Evolutionary conservation across 2,797 vertebrate species (phyloP).

Genomic region (Acipenser ruthenus): DNA sequence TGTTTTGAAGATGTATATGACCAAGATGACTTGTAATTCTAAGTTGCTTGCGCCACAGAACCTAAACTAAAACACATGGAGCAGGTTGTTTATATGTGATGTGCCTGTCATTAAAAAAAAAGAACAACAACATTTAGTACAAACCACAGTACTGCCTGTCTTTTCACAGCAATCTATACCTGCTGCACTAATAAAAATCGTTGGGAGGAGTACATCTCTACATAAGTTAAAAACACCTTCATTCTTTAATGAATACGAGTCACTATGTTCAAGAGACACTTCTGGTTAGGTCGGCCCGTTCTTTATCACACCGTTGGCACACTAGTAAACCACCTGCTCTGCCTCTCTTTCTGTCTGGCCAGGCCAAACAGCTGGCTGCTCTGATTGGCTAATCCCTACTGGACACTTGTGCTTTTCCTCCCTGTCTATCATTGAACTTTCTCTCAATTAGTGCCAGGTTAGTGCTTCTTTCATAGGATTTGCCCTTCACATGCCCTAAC

Average conservation of each 20-base stretch:
- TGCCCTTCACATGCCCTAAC: slow-evolving; percentile 51
- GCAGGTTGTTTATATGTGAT: too few relatives aligned
- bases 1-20: too few relatives aligned
- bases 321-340: slow-evolving; percentile 56
- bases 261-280: neutral
- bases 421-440: slow-evolving; percentile 47
- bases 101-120: too few relatives aligned
- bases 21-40: too few relatives aligned
- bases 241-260: neutral
- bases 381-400: slow-evolving; percentile 65
- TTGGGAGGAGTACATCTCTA: too few relatives aligned
- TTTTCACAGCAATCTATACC: too few relatives aligned
- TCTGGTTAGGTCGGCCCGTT: slow-evolving; percentile 10
- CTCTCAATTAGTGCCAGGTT: slow-evolving; percentile 55
- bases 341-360: slow-evolving; percentile 44
- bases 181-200: too few relatives aligned
- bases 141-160: too few relatives aligned
- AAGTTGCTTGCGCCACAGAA: too few relatives aligned
- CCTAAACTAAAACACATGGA: too few relatives aligned
- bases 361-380: slow-evolving; percentile 66
- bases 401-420: slow-evolving; percentile 58
- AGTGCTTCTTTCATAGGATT: slow-evolving; percentile 16
- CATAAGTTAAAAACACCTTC: neutral
- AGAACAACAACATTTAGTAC: too few relatives aligned
- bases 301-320: slow-evolving; percentile 53